Base-by-base conservation (phyloP, 2,888 invertebrate species). In the Yponomeuta evonymella region DNA sequence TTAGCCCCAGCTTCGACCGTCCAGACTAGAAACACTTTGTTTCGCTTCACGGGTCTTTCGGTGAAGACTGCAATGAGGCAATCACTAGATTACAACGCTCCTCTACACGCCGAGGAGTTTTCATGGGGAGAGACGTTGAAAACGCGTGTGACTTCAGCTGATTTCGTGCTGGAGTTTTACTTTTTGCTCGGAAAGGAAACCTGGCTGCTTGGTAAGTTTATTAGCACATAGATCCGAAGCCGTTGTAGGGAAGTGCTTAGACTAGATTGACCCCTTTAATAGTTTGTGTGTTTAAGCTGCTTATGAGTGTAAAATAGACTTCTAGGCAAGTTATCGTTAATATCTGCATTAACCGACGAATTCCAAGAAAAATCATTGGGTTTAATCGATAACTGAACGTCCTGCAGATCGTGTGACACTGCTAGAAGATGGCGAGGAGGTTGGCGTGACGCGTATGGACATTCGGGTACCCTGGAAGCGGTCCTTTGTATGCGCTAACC, bases 401-500 rank as follows among this genome's bases (percentile, higher is more conserved):
- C 15, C 12, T 6, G 5, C 73, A 87, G 88, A 84, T 0, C 77
- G 76, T 33, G 83, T 88, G 23, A 77, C 78, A 0, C 73, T 88
- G 0, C 66, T 86, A 5, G 86, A 88, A 65, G 84, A 79, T 0
- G 86, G 84, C 0, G 86, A 87, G 65, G 85, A 84, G 58, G 88
- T 88, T 0, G 88, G 88, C 2, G 80, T 82, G 0, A 83, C 82
- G 0, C 62, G 70, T 0, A 77, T 87, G 76, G 73, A 72, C 0
- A 79, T 82, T 0, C 78, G 81, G 0, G 86, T 83, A 0, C 84
- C 83, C 0, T 86, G 84, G 85, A 74, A 80, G 72, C 78, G 76
- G 73, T 87, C 88, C 0, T 88, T 82, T 73, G 78, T 83, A 11
- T 88, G 88, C 71, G 80, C 79, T 0, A 85, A 87, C 58, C 87